A percentile compares a stretch with the other conserved stretches of the same genome.
phyloP scores from a whole-genome alignment of 2,888 invertebrate species.

The Hetaerina titia region DNA sequence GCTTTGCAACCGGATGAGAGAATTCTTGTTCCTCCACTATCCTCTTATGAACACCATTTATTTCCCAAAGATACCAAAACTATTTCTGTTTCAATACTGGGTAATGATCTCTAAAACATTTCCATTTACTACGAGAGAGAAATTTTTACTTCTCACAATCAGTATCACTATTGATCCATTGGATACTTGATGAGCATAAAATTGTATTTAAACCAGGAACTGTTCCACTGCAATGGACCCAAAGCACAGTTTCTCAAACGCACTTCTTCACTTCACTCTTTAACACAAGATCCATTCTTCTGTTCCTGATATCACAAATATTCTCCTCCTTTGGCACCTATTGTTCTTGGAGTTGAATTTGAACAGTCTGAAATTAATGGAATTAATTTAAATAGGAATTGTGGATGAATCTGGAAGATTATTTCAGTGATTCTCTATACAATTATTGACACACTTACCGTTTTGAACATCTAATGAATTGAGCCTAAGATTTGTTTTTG shows the following conservation, averaged over 20 bases:
- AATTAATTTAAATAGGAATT: not conserved
- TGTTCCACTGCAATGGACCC: conserved; percentile 64
- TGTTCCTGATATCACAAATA: conserved; percentile 66
- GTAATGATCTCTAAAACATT: conserved; percentile 39
- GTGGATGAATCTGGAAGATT: not conserved
- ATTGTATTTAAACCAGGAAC: conserved; percentile 64
- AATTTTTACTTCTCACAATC: conserved; percentile 46
- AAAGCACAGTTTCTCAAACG: conserved; percentile 51
- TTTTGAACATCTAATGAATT: conserved; percentile 55
- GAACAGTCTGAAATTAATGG: conserved; percentile 57
- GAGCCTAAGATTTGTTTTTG: conserved; percentile 60
- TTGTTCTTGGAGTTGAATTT: conserved; percentile 67
- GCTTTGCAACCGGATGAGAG: conserved; percentile 40
- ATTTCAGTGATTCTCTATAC: not conserved
- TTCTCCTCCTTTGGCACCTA: conserved; percentile 67
- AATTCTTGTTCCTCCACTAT: conserved; percentile 40
- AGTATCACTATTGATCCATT: conserved; percentile 62
- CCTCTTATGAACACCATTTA: conserved; percentile 51
- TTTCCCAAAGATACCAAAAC: conserved; percentile 56
- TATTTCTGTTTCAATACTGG: conserved; percentile 42
- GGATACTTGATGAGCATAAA: conserved; percentile 65
- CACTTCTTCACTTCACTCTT: conserved; percentile 58
- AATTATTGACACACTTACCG: conserved; percentile 32
- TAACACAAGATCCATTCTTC: conserved; percentile 38
- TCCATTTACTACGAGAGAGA: conserved; percentile 38